A percentile compares a stretch with the other conserved stretches of the same genome.
These are phyloP conservation scores for Mythimna impura DNA, from an alignment of 2,888 invertebrate species.

Conservation along the genomic window DNA sequence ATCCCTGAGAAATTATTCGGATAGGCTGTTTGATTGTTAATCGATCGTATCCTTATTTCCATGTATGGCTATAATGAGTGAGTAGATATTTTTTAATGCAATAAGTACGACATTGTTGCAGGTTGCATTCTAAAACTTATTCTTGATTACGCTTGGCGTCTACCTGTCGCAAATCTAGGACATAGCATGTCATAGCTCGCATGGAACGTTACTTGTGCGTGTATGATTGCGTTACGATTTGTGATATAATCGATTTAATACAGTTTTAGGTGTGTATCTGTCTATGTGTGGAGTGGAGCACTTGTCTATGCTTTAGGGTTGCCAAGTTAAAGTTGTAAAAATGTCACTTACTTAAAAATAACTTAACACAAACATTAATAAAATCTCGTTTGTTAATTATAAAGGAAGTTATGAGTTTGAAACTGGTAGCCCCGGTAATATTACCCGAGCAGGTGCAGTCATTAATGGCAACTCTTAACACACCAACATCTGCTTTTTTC, in stretches of 20 bases:
- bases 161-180: conserved; percentile 87
- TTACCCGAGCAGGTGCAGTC: conserved; percentile 83
- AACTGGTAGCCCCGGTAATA: conserved; percentile 72
- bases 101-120: conserved; percentile 76
- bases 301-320: conserved; percentile 53
- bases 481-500: conserved; percentile 87
- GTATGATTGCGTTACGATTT: conserved; percentile 85
- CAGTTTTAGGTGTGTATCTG: conserved; percentile 70
- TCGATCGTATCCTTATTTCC: conserved; percentile 71
- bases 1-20: conserved; percentile 75
- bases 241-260: conserved; percentile 83
- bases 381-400: conserved; percentile 51
- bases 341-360: conserved; percentile 16
- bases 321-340: conserved; percentile 20
- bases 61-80: conserved; percentile 62
- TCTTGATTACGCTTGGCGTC: conserved; percentile 79
- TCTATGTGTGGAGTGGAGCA: conserved; percentile 57
- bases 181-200: conserved; percentile 86
- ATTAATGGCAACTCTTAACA: conserved; percentile 82
- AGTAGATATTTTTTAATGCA: conserved; percentile 68
- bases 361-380: conserved; percentile 19
- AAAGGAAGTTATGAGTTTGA: conserved; percentile 58
- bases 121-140: conserved; percentile 71
- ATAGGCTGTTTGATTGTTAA: conserved; percentile 69
- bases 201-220: conserved; percentile 81